Evolutionary conservation across 1,140 invertebrate species (phyloP).

Genomic region (Meloidogyne exigua): DNA sequence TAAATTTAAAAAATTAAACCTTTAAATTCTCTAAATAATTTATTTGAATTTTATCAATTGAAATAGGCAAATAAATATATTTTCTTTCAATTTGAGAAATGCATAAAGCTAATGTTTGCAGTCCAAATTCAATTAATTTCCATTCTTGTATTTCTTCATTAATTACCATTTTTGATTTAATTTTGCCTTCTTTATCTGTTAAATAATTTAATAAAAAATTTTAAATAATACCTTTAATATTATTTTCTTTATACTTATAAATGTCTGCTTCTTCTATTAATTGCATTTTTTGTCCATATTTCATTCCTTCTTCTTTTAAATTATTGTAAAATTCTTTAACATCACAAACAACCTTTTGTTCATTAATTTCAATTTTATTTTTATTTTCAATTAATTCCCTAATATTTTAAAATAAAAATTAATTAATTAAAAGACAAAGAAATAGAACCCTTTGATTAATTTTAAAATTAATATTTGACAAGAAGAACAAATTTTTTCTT

Average conservation of each 20-base stretch:
- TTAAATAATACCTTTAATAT: neutral
- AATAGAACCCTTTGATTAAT: neutral
- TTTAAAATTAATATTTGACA: neutral
- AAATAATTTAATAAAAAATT: neutral
- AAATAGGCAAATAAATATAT: neutral
- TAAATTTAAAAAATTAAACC: too few relatives aligned
- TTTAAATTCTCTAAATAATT: neutral
- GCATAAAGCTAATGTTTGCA: neutral
- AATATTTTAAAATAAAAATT: neutral
- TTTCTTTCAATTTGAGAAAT: neutral
- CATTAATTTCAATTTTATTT: neutral
- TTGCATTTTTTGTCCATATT: neutral
- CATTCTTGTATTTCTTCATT: neutral
- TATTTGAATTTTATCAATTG: neutral
- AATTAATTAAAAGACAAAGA: neutral
- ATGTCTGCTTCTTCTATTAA: neutral
- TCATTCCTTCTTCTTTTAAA: neutral
- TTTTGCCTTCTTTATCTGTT: neutral
- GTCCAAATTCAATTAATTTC: slow-evolving; percentile 4
- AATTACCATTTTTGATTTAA: neutral
- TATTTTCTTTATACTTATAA: neutral
- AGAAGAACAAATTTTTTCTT: neutral
- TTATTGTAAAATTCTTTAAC: neutral
- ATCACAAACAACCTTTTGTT: neutral
- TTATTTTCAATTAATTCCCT: neutral